Conservation (phyloP, 2,797 vertebrate species). For the Darevskia mixta region DNA sequence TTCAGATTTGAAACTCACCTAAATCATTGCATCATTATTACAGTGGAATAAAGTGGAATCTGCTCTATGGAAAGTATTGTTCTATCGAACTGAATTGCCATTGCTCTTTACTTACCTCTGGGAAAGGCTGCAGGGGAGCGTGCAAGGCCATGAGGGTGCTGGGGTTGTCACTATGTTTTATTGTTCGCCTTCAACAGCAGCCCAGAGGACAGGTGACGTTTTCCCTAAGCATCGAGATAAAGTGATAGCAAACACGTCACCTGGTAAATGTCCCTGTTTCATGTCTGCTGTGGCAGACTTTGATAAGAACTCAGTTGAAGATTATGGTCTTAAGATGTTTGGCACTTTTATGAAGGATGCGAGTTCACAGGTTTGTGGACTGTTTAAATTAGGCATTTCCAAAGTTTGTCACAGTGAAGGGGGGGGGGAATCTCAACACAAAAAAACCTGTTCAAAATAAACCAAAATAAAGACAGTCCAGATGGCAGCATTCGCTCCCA, state of each 20-base stretch:
- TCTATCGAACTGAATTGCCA: neutral
- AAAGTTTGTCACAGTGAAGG: slow-evolving; percentile 14
- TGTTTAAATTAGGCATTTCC: slow-evolving; percentile 21
- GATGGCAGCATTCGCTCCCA: slow-evolving; percentile 24
- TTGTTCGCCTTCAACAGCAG: neutral
- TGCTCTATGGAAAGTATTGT: too few relatives aligned
- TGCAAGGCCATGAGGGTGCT: neutral
- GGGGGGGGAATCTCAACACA: neutral
- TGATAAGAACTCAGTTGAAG: neutral
- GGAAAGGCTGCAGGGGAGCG: neutral
- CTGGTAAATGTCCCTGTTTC: neutral
- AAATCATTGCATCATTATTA: too few relatives aligned
- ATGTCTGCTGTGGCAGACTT: neutral
- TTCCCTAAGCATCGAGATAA: neutral
- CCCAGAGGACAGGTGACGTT: neutral
- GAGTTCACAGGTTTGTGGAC: neutral
- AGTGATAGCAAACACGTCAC: neutral
- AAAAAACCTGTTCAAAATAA: slow-evolving; percentile 20
- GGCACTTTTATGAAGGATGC: neutral
- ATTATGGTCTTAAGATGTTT: neutral
- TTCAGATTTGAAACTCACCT: too few relatives aligned
- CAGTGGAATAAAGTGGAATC: too few relatives aligned
- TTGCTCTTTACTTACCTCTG: neutral
- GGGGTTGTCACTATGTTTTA: neutral
- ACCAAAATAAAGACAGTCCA: slow-evolving; percentile 39